Base-by-base conservation (phyloP, 2,888 invertebrate species). In the Embidobia sp. region DNA sequence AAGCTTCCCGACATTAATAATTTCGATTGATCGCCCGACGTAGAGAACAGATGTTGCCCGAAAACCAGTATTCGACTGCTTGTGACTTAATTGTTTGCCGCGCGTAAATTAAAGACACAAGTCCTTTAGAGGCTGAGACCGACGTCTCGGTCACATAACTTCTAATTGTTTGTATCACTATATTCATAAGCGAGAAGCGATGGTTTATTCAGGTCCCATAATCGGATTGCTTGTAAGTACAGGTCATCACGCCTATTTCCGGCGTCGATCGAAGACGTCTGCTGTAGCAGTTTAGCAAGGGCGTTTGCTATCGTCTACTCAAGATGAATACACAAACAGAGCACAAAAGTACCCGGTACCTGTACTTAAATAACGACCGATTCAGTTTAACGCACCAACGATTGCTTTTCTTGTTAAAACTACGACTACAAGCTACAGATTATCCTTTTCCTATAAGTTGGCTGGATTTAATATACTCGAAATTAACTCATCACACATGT, bases 221-320 rank as follows among this genome's bases (percentile, higher is more conserved):
- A 67, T 55, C 48, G 46, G 26, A 49, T 69, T 69, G 59, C 40
- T 33, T 40, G 37, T 40, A 49, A 69, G 69, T 59, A 57, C 42
- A 59, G 67, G 69, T 59, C 59, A 69, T 69, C 57, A 69, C 57
- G 29, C 42, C 59, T 49, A 33, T 61, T 59, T 59, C 33, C 42
- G 69, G 8, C 26, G 46, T 46, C 1, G 26, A 61, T 51, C 59
- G 49, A 69, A 69, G 69, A 69, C 35, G 59, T 27, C 55, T 37
- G 49, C 26, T 40, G 48, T 49, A 40, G 48, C 29, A 37, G 29
- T 16, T 46, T 33, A 18, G 44, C 35, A 27, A 55, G 33, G 55
- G 19, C 66, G 37, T 55, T 53, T 46, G 19, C 35, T 27, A 18
- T 48, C 66, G 29, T 18, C 27, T 13, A 53, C 53, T 15, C 27